Conservation (phyloP, 2,797 vertebrate species). For the Falco concolor region DNA sequence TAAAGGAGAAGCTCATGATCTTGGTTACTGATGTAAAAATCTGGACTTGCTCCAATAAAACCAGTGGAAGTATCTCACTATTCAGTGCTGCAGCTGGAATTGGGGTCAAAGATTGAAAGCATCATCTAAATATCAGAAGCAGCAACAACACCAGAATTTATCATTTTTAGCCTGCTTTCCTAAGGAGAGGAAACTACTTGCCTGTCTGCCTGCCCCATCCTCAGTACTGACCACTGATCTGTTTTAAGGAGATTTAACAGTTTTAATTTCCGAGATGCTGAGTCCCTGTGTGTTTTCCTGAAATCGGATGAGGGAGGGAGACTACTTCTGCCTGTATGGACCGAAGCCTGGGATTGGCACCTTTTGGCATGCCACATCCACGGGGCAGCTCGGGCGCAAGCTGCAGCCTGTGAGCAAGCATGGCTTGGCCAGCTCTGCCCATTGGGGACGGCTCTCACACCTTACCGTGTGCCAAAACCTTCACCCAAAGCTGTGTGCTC, state of each 20-base stretch:
- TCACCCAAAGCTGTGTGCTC: accelerated
- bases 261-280: neutral
- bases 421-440: neutral
- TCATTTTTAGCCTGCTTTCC: neutral
- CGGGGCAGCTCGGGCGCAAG: accelerated
- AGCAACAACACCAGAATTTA: neutral
- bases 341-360: accelerated
- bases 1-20: neutral
- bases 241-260: neutral
- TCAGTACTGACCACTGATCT: neutral
- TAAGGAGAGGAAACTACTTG: neutral
- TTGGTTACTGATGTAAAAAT: neutral
- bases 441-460: neutral
- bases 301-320: neutral
- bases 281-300: neutral
- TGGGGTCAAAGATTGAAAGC: neutral
- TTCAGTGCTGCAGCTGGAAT: neutral
- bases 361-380: neutral
- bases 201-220: neutral
- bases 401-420: neutral
- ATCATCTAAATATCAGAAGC: neutral
- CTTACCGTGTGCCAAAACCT: neutral
- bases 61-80: neutral
- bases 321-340: neutral
- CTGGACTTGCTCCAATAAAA: neutral